Evolutionary conservation across 1,140 invertebrate genomes (phyloP).

Genomic region (Armadillidium nasatum): DNA sequence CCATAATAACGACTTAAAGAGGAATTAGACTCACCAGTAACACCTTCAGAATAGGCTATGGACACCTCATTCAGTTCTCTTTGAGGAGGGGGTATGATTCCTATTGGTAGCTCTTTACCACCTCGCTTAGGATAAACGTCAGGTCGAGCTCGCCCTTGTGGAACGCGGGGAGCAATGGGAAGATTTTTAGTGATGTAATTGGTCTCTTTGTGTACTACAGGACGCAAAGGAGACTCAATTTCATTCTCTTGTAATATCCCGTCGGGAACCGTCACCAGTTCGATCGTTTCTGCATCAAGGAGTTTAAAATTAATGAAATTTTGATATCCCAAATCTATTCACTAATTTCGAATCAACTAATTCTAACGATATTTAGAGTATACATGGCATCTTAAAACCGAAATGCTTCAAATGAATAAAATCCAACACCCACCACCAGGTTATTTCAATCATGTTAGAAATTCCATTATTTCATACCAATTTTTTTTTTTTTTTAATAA

Average conservation of each 20-base stretch:
- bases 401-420: too few species aligned
- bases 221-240: neutral
- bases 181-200: conserved; percentile 2
- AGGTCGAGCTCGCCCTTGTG: neutral
- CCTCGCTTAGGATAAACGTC: neutral
- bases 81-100: neutral
- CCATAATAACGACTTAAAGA: neutral
- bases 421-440: too few species aligned
- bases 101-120: neutral
- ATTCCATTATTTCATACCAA: too few species aligned
- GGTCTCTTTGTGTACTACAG: neutral
- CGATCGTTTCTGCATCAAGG: neutral
- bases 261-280: neutral
- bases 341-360: too few species aligned
- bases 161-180: neutral
- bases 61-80: neutral
- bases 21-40: conserved; percentile 4
- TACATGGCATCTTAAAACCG: too few species aligned
- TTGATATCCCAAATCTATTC: too few species aligned
- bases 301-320: neutral
- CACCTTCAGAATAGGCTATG: neutral
- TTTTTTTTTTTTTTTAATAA: too few species aligned
- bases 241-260: neutral
- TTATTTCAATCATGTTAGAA: too few species aligned
- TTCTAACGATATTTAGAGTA: too few species aligned